These are phyloP conservation scores for Ciconia maguari DNA, from an alignment of 2,113 vertebrate species.

Conservation along the genomic window DNA sequence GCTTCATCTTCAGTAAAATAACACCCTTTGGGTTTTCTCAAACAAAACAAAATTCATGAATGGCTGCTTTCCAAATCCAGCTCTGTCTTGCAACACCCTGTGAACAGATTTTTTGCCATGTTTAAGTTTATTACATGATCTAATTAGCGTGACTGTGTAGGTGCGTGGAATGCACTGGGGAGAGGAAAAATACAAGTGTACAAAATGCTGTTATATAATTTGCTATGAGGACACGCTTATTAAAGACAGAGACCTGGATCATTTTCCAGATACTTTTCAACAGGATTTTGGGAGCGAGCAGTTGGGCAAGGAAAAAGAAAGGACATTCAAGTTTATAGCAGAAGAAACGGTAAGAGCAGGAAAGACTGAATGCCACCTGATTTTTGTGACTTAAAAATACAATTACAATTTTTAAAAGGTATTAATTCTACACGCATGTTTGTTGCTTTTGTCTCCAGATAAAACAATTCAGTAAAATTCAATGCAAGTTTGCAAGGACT, in stretches of 20 bases:
- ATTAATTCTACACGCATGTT: not conserved
- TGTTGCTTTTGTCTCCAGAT: constrained; percentile 37
- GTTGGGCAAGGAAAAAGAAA: not conserved
- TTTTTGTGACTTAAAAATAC: not conserved
- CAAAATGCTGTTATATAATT: constrained; percentile 15
- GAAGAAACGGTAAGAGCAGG: not conserved
- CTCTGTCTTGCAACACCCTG: constrained; percentile 33
- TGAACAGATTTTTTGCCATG: constrained; percentile 48
- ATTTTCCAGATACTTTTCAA: not conserved
- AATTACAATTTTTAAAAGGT: not conserved
- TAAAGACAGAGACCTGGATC: not conserved
- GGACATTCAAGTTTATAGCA: not conserved
- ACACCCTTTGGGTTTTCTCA: constrained; percentile 19
- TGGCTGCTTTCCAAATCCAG: constrained; percentile 26
- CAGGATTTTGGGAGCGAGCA: not conserved
- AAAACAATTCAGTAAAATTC: constrained; percentile 46
- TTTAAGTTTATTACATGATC: constrained; percentile 29
- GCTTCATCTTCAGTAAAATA: not conserved
- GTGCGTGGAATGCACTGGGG: constrained; percentile 36
- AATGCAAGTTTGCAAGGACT: not conserved
- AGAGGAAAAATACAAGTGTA: constrained; percentile 29
- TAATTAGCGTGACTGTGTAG: constrained; percentile 58
- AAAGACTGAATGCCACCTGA: not conserved
- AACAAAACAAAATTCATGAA: constrained; percentile 35
- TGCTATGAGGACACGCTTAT: not conserved